Conservation (phyloP, 2,113 vertebrate species). For the Stercorarius parasiticus region DNA sequence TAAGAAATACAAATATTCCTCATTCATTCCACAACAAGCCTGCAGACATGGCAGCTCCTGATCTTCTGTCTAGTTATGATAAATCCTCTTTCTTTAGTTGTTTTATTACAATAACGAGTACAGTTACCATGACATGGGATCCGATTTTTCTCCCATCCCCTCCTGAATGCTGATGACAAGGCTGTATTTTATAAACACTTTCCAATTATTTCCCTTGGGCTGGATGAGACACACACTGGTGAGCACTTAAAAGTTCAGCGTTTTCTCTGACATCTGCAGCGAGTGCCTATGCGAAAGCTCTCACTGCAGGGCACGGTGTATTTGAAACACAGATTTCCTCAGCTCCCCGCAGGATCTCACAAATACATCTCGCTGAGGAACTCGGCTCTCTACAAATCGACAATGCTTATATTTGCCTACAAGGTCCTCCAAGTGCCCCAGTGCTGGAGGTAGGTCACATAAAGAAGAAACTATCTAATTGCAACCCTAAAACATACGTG, state of each 20-base stretch:
- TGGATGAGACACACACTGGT: slow-evolving; percentile 21
- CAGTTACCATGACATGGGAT: background rate
- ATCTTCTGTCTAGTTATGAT: background rate
- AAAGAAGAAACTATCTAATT: slow-evolving; percentile 39
- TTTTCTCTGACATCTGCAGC: slow-evolving; percentile 1
- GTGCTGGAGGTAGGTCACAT: background rate
- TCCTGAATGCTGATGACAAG: background rate
- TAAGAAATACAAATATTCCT: background rate
- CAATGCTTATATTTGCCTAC: background rate
- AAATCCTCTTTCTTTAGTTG: background rate
- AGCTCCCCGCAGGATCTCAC: slow-evolving; percentile 58
- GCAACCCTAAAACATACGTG: background rate
- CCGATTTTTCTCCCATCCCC: background rate
- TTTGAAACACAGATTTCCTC: slow-evolving; percentile 49
- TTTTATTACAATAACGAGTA: background rate
- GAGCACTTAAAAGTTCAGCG: slow-evolving; percentile 25
- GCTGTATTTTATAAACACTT: slow-evolving; percentile 33
- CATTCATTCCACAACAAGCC: background rate
- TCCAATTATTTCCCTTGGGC: slow-evolving; percentile 31
- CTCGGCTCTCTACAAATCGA: background rate
- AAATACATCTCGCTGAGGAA: slow-evolving; percentile 51
- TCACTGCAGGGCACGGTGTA: slow-evolving; percentile 46
- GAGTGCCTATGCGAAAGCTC: slow-evolving; percentile 13
- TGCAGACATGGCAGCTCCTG: background rate
- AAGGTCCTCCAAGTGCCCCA: background rate